Evolutionary conservation across 1,140 invertebrate genomes (phyloP).

Genomic region (Anadara kagoshimensis): DNA sequence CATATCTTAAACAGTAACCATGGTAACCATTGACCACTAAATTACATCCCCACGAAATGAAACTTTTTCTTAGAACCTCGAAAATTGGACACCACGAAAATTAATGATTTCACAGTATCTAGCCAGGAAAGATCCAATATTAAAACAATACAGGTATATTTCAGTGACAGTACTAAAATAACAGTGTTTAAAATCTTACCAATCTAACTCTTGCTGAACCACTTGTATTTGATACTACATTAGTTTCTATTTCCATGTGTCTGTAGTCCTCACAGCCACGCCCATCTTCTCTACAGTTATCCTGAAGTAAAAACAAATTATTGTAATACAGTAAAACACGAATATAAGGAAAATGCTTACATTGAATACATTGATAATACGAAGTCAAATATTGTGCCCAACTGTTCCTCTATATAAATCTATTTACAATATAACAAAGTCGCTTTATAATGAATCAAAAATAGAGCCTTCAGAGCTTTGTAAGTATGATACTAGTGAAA

Average conservation of each 20-base stretch:
- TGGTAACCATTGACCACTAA: too few relatives aligned
- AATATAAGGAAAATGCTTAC: background rate
- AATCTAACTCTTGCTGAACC: slow-evolving; percentile 90
- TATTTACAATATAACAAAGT: too few relatives aligned
- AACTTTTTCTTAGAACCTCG: too few relatives aligned
- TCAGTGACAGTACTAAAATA: too few relatives aligned
- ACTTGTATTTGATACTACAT: slow-evolving; percentile 90
- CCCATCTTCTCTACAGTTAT: slow-evolving; percentile 92
- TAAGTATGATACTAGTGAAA: too few relatives aligned
- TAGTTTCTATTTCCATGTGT: slow-evolving; percentile 92
- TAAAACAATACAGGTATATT: background rate
- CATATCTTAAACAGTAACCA: too few relatives aligned
- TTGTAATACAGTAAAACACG: too few relatives aligned
- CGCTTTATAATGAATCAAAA: too few relatives aligned
- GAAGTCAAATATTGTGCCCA: background rate
- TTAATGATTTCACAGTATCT: background rate
- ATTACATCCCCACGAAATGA: too few relatives aligned
- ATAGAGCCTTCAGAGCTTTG: too few relatives aligned
- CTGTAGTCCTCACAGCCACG: slow-evolving; percentile 86
- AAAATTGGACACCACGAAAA: background rate
- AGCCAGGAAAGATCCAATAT: background rate
- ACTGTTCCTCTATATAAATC: too few relatives aligned
- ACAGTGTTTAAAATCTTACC: slow-evolving; percentile 81
- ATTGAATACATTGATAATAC: background rate
- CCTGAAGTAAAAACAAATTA: slow-evolving; percentile 76